Percentiles rank a stretch among this genome's conserved stretches.
Conservation (phyloP, 2,113 vertebrate genomes). For the Salvelinus namaycush region DNA sequence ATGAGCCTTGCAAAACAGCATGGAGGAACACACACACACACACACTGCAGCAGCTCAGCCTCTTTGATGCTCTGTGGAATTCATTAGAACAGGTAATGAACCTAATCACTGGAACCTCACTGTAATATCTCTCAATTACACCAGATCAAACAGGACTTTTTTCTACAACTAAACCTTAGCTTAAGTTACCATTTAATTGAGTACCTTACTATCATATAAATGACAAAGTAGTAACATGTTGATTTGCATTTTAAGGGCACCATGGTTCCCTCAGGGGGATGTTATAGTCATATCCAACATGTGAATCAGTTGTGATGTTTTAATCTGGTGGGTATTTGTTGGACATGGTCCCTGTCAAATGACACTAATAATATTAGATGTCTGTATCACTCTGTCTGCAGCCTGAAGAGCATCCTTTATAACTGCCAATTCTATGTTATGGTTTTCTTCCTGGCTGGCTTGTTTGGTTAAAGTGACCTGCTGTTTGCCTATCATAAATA, state of each 20-base stretch:
- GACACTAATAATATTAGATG: no score
- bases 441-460: neutral
- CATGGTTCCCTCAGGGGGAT: no score
- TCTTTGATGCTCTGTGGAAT: constrained; percentile 45
- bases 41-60: neutral
- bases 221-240: neutral
- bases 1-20: constrained; percentile 33
- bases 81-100: constrained; percentile 55
- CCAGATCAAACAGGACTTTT: neutral
- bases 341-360: no score
- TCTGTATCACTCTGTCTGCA: neutral
- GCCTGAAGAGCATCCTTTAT: no score
- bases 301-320: no score
- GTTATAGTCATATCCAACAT: no score
- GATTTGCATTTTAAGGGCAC: no score
- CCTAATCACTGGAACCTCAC: constrained; percentile 48
- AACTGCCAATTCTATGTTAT: neutral
- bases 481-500: neutral
- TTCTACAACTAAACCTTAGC: neutral
- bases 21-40: neutral
- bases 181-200: neutral
- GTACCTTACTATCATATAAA: neutral
- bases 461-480: neutral
- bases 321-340: no score
- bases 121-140: neutral